A percentile compares a stretch with the other conserved stretches of the same genome.
Evolutionary conservation across 2,888 invertebrate genomes (phyloP).

Genomic region (Tenthredo amoena): DNA sequence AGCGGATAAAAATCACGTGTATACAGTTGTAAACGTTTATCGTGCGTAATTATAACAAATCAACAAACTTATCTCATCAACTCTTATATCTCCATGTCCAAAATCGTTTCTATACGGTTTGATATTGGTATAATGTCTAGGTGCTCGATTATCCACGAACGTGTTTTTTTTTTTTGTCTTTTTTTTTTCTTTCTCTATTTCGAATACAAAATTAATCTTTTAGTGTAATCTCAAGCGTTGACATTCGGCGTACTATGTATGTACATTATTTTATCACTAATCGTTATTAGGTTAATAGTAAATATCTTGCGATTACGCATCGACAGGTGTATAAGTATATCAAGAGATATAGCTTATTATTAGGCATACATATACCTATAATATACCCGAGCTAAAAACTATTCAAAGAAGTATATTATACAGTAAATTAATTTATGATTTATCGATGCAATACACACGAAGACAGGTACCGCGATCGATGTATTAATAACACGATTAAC

Average conservation of each 20-base stretch:
- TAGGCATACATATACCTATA: background rate
- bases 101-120: background rate
- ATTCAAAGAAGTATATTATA: background rate
- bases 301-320: background rate
- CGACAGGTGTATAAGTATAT: constrained; percentile 7
- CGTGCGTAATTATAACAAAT: background rate
- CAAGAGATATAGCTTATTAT: background rate
- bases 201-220: background rate
- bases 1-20: background rate
- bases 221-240: background rate
- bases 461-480: no score
- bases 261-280: background rate
- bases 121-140: background rate
- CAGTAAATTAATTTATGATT: background rate
- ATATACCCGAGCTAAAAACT: background rate
- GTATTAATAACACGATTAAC: no score
- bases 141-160: no score
- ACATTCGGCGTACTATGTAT: background rate
- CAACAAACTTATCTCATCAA: background rate
- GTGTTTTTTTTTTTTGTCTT: background rate
- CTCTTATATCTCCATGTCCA: background rate
- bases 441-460: background rate
- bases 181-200: background rate
- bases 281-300: background rate
- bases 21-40: background rate